Conservation (phyloP, 2,888 invertebrate species). For the Taphrorychus bicolor region DNA sequence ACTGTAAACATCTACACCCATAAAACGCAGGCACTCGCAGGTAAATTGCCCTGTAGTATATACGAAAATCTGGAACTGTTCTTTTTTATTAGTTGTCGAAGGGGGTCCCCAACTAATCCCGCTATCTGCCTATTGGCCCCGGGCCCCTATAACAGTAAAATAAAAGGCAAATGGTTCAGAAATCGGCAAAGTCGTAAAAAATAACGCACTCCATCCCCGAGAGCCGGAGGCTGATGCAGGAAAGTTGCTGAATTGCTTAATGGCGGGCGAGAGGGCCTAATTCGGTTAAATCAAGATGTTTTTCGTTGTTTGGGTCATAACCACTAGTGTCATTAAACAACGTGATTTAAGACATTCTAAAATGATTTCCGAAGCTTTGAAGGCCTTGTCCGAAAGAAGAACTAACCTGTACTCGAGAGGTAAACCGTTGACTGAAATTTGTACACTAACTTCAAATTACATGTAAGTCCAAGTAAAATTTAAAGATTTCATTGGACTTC, state of each 20-base stretch:
- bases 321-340: too few species aligned
- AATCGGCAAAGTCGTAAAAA: conserved; percentile 26
- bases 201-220: conserved; percentile 23
- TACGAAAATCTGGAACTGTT: conserved; percentile 16
- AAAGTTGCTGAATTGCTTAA: conserved; percentile 19
- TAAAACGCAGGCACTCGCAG: conserved; percentile 17
- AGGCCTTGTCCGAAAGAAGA: too few species aligned
- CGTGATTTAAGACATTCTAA: too few species aligned
- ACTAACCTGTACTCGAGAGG: too few species aligned
- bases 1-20: conserved; percentile 4
- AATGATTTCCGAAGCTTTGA: too few species aligned
- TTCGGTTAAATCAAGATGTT: neutral
- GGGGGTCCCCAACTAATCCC: conserved; percentile 26
- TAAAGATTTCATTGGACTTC: too few species aligned
- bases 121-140: conserved; percentile 37
- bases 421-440: too few species aligned
- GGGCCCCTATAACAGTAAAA: conserved; percentile 30
- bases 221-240: neutral
- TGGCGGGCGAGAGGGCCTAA: neutral
- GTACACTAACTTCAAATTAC: too few species aligned
- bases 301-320: too few species aligned
- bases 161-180: conserved; percentile 35
- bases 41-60: conserved; percentile 23
- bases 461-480: too few species aligned
- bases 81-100: conserved; percentile 33